Evolutionary conservation across 2,888 invertebrate species (phyloP).

Genomic region (Resseliella maxima): DNA sequence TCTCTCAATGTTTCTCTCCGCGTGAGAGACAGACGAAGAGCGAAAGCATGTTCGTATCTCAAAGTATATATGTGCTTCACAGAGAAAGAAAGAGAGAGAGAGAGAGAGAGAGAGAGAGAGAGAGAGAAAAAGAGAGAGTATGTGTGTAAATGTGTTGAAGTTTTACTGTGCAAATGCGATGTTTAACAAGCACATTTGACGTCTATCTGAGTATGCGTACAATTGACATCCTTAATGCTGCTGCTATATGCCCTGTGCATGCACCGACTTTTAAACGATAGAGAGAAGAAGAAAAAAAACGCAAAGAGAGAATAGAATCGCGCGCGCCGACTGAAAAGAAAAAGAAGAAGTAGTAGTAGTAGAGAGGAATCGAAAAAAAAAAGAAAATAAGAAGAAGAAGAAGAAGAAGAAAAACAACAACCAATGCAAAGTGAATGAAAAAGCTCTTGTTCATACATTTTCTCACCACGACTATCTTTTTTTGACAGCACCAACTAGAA

Average conservation of each 20-base stretch:
- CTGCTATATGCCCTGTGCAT: slow-evolving; percentile 12
- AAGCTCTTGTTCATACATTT: slow-evolving; percentile 35
- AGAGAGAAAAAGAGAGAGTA: too few species aligned
- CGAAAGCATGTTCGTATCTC: too few species aligned
- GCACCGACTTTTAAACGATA: neutral
- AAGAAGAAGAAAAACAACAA: neutral
- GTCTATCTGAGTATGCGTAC: slow-evolving; percentile 48
- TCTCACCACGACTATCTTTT: slow-evolving; percentile 51
- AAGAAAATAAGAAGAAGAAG: neutral
- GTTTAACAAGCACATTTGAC: neutral
- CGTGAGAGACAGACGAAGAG: too few species aligned
- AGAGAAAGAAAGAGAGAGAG: too few species aligned
- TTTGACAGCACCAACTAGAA: slow-evolving; percentile 53
- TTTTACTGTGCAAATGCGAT: neutral
- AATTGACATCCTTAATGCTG: slow-evolving; percentile 12
- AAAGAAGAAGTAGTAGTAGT: too few species aligned
- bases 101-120: too few species aligned
- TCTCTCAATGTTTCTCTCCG: too few species aligned
- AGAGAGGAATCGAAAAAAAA: neutral
- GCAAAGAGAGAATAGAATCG: neutral
- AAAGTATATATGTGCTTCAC: too few species aligned
- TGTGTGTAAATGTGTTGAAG: neutral
- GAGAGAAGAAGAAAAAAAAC: neutral
- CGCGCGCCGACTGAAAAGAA: neutral
- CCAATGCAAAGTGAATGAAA: slow-evolving; percentile 2